These are phyloP conservation scores for Acholoe squamosa DNA, from an alignment of 2,888 invertebrate genomes.

Conservation along the genomic window DNA sequence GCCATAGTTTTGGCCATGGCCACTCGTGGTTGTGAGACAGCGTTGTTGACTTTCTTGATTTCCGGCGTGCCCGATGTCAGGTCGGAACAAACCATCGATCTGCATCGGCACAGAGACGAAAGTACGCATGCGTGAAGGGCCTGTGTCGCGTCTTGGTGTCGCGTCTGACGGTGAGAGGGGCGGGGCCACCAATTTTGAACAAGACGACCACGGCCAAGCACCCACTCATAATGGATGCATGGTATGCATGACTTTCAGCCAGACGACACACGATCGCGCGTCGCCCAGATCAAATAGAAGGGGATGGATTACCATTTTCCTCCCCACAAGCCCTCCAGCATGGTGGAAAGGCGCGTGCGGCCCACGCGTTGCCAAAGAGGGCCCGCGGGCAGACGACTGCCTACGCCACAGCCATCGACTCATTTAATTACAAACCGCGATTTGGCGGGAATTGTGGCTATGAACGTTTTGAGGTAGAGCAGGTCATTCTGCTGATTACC, in stretches of 20 bases:
- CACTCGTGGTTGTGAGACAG: not conserved
- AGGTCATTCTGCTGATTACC: not conserved
- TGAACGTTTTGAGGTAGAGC: not conserved
- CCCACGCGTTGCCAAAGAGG: not conserved
- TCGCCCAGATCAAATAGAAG: constrained; percentile 12
- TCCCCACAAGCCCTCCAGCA: not conserved
- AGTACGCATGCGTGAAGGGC: constrained; percentile 9
- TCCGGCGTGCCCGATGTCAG: constrained; percentile 14
- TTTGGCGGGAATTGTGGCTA: constrained; percentile 6
- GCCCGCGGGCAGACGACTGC: not conserved
- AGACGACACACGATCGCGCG: constrained; percentile 27
- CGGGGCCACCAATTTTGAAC: not conserved
- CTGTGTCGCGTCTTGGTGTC: constrained; percentile 37
- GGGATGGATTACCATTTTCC: constrained; percentile 22
- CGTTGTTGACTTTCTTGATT: constrained; percentile 38
- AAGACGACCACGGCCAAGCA: not conserved
- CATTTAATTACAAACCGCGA: constrained; percentile 42
- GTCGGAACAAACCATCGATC: constrained; percentile 42
- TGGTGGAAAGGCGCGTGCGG: not conserved
- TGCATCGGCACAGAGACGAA: constrained; percentile 15
- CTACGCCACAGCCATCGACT: constrained; percentile 3
- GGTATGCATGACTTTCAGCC: constrained; percentile 40
- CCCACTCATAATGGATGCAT: constrained; percentile 26
- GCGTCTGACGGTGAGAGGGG: not conserved
- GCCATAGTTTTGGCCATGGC: constrained; percentile 4